These are phyloP conservation scores for Brachypterus glaber DNA, from an alignment of 2,888 invertebrate species.

Conservation along the genomic window DNA sequence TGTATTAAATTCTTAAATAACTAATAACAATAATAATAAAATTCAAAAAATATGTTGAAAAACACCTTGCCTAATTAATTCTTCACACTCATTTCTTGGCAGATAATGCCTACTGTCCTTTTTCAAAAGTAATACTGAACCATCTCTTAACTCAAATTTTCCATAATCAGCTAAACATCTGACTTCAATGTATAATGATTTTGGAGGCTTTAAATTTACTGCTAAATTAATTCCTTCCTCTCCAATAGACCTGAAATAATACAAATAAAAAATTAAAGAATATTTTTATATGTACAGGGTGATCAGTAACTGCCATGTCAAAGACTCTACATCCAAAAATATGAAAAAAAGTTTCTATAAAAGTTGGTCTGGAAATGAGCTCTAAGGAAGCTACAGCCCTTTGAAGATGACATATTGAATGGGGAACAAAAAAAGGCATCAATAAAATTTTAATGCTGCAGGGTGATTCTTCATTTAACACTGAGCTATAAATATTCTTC, in stretches of 20 bases:
- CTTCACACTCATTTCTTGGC: constrained; percentile 81
- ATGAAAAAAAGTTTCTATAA: too few species aligned
- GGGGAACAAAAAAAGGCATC: too few species aligned
- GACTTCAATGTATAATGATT: constrained; percentile 86
- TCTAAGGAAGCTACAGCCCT: too few species aligned
- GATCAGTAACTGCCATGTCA: too few species aligned
- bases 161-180: constrained; percentile 85
- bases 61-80: constrained; percentile 81
- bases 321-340: too few species aligned
- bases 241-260: constrained; percentile 52
- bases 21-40: background rate
- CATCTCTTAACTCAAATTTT: constrained; percentile 87
- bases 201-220: constrained; percentile 82
- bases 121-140: constrained; percentile 78
- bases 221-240: constrained; percentile 79
- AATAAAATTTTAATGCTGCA: too few species aligned
- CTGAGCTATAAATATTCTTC: too few species aligned
- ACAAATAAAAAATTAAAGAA: background rate
- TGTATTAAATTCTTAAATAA: constrained; percentile 1
- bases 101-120: constrained; percentile 87
- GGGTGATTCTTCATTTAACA: too few species aligned
- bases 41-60: constrained; percentile 58
- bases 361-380: too few species aligned
- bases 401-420: too few species aligned
- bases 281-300: too few species aligned